phyloP scores from a whole-genome alignment of 64 coral and sea anemone species.

The Actinia equina region DNA sequence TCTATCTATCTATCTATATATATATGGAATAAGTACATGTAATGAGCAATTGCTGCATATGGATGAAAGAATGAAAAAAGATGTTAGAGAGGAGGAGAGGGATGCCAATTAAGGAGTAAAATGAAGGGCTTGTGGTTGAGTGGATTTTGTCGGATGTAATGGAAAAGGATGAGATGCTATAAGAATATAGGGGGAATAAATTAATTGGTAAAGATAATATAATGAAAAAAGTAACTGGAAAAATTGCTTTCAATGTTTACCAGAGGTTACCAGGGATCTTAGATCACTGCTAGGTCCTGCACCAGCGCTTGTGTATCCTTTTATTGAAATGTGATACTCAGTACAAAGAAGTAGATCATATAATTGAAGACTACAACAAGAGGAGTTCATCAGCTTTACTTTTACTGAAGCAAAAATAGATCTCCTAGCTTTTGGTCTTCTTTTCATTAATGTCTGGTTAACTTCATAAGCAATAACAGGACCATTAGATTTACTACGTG shows the following conservation, averaged over 20 bases:
- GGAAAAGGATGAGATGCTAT: too few species aligned
- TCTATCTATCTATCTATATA: too few species aligned
- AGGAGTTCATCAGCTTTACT: background rate
- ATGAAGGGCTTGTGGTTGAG: too few species aligned
- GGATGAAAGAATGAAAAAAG: background rate
- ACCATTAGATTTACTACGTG: background rate
- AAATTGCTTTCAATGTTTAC: background rate
- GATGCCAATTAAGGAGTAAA: too few species aligned
- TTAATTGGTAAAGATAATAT: too few species aligned
- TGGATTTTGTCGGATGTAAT: too few species aligned
- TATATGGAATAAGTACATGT: too few species aligned
- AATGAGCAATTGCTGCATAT: background rate
- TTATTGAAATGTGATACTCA: background rate
- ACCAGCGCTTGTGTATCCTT: background rate
- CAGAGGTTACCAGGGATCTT: background rate
- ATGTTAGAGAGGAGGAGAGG: background rate
- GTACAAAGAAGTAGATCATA: background rate
- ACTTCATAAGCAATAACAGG: background rate
- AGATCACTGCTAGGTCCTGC: background rate
- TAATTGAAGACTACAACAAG: background rate
- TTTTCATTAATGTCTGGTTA: background rate
- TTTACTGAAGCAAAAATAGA: background rate
- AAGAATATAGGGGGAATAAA: too few species aligned
- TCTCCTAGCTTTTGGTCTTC: background rate
- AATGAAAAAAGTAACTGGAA: background rate